Base-by-base conservation (phyloP, 2,797 vertebrate genomes). In the Acanthurus lineatus region DNA sequence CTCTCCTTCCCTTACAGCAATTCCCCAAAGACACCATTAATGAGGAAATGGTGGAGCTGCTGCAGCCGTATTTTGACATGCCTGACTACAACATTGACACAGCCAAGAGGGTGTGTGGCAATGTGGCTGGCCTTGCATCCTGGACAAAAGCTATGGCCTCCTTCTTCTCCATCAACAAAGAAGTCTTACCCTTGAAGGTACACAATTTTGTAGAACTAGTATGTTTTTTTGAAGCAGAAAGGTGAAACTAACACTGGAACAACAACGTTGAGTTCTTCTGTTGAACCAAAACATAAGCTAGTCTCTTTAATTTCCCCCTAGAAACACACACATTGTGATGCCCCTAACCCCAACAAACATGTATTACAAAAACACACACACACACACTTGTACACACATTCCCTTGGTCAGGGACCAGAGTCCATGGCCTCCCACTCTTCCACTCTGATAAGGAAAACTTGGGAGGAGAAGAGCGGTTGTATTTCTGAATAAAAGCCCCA, bases 111-210 rank as follows among this genome's bases (percentile, higher is more conserved):
- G 97, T 98, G 2, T 99, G 98, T 77, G 97, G 98, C 22, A 99
- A 99, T 35, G 96, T 99, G 79, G 97, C 98, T 0, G 98, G 98
- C 28, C 97, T 99, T 68, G 97, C 97, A 70, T 98, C 97, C 9
- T 99, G 98, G 98, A 99, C 98, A 7, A 98, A 97, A 94, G 97
- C 97, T 44, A 99, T 99, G 98, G 97, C 96, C 3, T 89, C 96
- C 5, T 99, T 99, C 92, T 99, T 97, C 89, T 95, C 97, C 60
- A 97, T 98, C 85, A 99, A 99, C 93, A 99, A 97, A 91, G 98
- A 99, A 89, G 98, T 99, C 58, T 92, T 99, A 52, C 98, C 98
- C 67, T 91, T 99, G 85, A 99, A 99, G 96, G 98, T 99, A 93
- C 28, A 9, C 16, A 9, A 6, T 75, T 12, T 54, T 4, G 12